phyloP scores from a whole-genome alignment of 2,888 invertebrate genomes.

The Megaustenia siamemsis region DNA sequence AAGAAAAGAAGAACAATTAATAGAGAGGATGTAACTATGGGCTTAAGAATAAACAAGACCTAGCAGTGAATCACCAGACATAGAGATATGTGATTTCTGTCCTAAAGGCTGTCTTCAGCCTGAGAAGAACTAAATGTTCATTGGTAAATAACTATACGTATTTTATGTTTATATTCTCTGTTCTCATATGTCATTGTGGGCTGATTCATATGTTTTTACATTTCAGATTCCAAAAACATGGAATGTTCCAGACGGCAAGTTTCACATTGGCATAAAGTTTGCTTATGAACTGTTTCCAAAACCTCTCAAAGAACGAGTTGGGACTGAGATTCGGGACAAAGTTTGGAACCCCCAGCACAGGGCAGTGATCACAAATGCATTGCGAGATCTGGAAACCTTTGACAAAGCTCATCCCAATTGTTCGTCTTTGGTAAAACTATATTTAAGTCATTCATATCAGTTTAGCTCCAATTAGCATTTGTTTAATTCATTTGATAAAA shows the following conservation, averaged over 20 bases:
- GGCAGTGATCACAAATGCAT: conserved; percentile 88
- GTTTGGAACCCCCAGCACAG: conserved; percentile 92
- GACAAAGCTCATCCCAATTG: conserved; percentile 83
- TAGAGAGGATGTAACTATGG: no score
- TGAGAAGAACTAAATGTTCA: neutral
- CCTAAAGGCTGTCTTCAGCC: no score
- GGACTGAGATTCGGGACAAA: conserved; percentile 88
- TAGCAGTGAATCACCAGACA: no score
- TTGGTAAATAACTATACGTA: neutral
- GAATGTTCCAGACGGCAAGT: conserved; percentile 91
- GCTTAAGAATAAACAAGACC: no score
- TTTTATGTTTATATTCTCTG: conserved; percentile 20
- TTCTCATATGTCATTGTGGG: no score
- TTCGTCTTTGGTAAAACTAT: conserved; percentile 38
- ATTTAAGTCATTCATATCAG: no score
- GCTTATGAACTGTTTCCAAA: conserved; percentile 92
- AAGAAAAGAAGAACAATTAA: no score
- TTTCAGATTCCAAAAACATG: conserved; percentile 88
- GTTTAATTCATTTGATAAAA: no score
- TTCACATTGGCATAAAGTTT: conserved; percentile 92
- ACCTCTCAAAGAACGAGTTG: conserved; percentile 89
- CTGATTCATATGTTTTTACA: no score
- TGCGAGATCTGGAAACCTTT: conserved; percentile 86
- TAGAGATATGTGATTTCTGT: no score
- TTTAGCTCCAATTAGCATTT: no score